Evolutionary conservation across 2,888 invertebrate genomes (phyloP).

Genomic region (Nemoura dubitans): DNA sequence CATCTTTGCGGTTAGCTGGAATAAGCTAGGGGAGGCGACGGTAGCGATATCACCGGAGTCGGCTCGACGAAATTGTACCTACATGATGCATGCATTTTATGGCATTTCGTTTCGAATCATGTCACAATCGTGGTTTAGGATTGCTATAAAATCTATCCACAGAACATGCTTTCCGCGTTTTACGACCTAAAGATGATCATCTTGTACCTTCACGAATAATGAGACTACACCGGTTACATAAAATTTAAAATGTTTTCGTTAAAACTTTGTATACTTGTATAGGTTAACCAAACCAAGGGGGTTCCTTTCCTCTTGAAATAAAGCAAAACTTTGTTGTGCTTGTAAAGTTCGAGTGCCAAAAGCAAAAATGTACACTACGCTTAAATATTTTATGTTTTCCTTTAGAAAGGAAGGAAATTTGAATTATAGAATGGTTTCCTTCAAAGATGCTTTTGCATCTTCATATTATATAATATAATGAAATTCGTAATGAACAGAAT

Average conservation of each 20-base stretch:
- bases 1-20: not conserved
- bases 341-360: not conserved
- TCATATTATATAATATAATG: no score
- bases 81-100: constrained; percentile 10
- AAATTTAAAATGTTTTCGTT: not conserved
- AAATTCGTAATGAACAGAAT: no score
- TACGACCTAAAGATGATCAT: not conserved
- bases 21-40: not conserved
- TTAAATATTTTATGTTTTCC: not conserved
- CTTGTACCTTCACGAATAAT: not conserved
- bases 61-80: not conserved
- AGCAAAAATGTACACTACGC: not conserved
- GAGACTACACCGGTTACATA: not conserved
- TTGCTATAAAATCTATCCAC: not conserved
- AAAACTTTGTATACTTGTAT: not conserved
- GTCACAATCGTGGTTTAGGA: not conserved
- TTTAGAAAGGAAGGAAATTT: not conserved
- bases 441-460: no score
- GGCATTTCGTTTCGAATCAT: not conserved
- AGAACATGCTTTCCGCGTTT: not conserved
- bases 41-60: not conserved
- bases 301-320: no score
- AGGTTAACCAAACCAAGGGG: not conserved
- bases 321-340: not conserved
- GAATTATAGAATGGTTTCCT: not conserved